Evolutionary conservation across 2,797 vertebrate species (phyloP).

Genomic region (Pseudochirops cupreus): DNA sequence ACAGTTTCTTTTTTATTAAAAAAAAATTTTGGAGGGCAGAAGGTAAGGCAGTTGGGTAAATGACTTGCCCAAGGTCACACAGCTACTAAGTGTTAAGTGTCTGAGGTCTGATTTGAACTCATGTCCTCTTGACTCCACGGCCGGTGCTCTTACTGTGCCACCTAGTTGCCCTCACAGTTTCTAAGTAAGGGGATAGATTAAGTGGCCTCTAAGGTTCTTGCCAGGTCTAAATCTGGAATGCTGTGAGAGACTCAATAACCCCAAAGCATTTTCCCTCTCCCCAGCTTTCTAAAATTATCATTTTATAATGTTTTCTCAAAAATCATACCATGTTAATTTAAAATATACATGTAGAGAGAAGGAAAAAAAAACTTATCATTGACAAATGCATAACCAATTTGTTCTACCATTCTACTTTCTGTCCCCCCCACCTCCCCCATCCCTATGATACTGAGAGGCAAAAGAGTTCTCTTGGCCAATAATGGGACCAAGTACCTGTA

Average conservation of each 20-base stretch:
- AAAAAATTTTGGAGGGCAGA: too few relatives aligned
- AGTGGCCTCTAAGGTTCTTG: background rate
- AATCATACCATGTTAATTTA: background rate
- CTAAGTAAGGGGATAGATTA: background rate
- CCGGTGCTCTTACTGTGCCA: too few relatives aligned
- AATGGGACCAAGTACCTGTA: background rate
- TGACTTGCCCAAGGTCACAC: too few relatives aligned
- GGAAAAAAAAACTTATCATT: background rate
- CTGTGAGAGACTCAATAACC: background rate
- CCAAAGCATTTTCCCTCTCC: background rate
- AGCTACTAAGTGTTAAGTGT: too few relatives aligned
- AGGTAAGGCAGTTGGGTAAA: too few relatives aligned
- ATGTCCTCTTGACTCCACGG: too few relatives aligned
- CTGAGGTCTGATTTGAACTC: too few relatives aligned
- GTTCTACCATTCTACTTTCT: background rate
- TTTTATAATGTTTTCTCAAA: background rate
- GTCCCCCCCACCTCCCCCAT: background rate
- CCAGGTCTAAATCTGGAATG: background rate
- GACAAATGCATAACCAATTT: background rate
- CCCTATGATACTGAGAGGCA: background rate
- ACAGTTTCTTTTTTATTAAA: background rate
- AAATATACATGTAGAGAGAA: background rate
- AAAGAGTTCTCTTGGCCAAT: background rate
- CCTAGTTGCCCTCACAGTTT: background rate
- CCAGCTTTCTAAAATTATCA: background rate